Percentiles rank a stretch among this genome's conserved stretches.
Evolutionary conservation across 2,113 vertebrate genomes (phyloP).

Genomic region (Notiomystis cincta): DNA sequence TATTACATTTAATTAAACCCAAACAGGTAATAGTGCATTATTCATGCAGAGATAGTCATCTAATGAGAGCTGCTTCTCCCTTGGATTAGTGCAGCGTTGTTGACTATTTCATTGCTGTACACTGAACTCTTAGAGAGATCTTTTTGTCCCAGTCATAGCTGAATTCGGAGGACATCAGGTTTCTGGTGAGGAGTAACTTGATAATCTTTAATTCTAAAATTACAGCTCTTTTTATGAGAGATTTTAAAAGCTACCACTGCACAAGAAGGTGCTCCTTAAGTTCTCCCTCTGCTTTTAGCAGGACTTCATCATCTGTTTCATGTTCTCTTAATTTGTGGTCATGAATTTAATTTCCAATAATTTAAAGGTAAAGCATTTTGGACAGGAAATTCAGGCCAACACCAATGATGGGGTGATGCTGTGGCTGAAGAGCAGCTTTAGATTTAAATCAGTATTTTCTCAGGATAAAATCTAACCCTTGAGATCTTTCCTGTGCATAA

Average conservation of each 20-base stretch:
- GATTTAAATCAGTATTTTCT: neutral
- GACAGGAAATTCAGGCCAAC: neutral
- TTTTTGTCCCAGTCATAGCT: neutral
- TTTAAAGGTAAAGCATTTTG: neutral
- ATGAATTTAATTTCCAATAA: neutral
- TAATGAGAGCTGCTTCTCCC: constrained; percentile 17
- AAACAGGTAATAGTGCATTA: constrained; percentile 34
- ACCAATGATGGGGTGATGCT: neutral
- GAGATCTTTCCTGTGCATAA: neutral
- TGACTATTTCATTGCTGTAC: constrained; percentile 18
- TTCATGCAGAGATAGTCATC: constrained; percentile 27
- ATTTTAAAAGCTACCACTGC: neutral
- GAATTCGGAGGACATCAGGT: neutral
- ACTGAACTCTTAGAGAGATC: neutral
- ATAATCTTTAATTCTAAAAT: neutral
- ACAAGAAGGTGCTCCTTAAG: neutral
- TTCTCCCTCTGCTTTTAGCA: neutral
- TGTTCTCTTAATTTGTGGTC: neutral
- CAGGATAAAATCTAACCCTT: neutral
- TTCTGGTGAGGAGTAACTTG: neutral
- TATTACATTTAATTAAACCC: constrained; percentile 60
- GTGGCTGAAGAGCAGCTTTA: neutral
- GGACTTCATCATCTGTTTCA: no score
- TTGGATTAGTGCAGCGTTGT: neutral
- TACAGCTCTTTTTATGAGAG: neutral